Evolutionary conservation across 2,797 vertebrate genomes (phyloP), one percentile per base, ranked within the genome.

Genomic region (Aplochiton taeniatus): DNA sequence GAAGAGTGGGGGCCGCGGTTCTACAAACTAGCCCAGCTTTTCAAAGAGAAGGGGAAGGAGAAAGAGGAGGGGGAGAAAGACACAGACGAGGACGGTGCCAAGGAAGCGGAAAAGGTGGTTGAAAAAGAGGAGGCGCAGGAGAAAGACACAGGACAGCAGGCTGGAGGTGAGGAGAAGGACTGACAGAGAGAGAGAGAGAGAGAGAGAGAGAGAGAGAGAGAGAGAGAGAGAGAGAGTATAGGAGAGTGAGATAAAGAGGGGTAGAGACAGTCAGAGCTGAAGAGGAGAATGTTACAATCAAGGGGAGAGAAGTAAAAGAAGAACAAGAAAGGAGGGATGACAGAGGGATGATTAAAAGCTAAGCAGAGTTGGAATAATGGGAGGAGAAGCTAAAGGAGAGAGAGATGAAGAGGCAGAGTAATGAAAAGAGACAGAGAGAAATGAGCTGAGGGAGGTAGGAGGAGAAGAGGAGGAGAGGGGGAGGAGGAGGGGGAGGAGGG

Each of bases 1-100:
- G 94, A 95, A n/a, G 93, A 95, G 66, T 96, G 95, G 95, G 95
- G 95, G 0, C 94, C 94, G 0, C 93, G 90, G 76, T 96, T 97
- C 74, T 90, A 90, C 20, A 95, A 93, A 72, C 86, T 96, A 77
- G 93, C 95, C 0, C 94, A 95, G 80, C 90, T 96, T 53, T 96
- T 95, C n/a, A 92, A 90, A 75, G 91, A 90, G 43, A 85, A 83
- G 55, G 90, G 90, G 72, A 88, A 86, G 62, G 91, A 91, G 65
- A 83, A 43, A 49, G 89, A 86, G 12, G 87, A 89, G 11, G 78
- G 86, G 53, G 82, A 79, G 13, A 76, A 79, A 3, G 74, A 58
- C 0, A 81, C 83, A 8, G 85, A 72, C 11, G 59, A 58, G 59
- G 83, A 76, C 58, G 75, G 57, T 52, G 75, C 14, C 8, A 31